These are phyloP conservation scores for Pogonophryne albipinna DNA, from an alignment of 2,797 vertebrate species.

Conservation along the genomic window DNA sequence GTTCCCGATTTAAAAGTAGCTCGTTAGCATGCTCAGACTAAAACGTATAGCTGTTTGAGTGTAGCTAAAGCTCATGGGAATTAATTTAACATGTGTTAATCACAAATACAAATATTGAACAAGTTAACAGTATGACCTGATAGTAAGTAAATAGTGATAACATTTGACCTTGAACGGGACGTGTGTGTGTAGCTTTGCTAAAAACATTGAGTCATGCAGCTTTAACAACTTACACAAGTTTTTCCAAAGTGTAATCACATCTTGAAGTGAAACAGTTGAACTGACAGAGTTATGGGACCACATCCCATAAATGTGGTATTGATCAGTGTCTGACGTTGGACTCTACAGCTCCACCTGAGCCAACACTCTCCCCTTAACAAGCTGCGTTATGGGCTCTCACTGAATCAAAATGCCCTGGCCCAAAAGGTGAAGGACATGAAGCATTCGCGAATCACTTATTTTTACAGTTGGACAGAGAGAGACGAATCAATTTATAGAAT, in stretches of 20 bases:
- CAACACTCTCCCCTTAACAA: slow-evolving; percentile 29
- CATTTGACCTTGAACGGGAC: neutral
- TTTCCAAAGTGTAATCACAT: slow-evolving; percentile 16
- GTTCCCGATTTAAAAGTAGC: neutral
- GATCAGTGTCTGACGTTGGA: slow-evolving; percentile 43
- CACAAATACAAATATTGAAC: neutral
- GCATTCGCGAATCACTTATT: slow-evolving; percentile 30
- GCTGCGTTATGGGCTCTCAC: slow-evolving; percentile 38
- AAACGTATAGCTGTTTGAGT: neutral
- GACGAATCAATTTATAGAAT: slow-evolving; percentile 6
- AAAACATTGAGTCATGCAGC: slow-evolving; percentile 3
- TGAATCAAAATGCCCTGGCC: slow-evolving; percentile 24
- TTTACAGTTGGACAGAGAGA: slow-evolving; percentile 8
- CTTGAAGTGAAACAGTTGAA: slow-evolving; percentile 19
- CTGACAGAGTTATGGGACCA: slow-evolving; percentile 32
- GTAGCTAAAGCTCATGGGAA: neutral
- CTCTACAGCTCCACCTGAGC: slow-evolving; percentile 32
- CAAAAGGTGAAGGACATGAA: slow-evolving; percentile 44
- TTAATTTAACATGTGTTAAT: neutral
- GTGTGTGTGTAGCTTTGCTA: neutral
- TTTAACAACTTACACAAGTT: neutral
- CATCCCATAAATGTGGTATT: slow-evolving; percentile 47
- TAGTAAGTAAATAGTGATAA: neutral
- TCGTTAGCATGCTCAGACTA: neutral
- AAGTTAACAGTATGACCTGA: neutral